Evolutionary conservation across 2,797 vertebrate species (phyloP).

Genomic region (Chelon labrosus): DNA sequence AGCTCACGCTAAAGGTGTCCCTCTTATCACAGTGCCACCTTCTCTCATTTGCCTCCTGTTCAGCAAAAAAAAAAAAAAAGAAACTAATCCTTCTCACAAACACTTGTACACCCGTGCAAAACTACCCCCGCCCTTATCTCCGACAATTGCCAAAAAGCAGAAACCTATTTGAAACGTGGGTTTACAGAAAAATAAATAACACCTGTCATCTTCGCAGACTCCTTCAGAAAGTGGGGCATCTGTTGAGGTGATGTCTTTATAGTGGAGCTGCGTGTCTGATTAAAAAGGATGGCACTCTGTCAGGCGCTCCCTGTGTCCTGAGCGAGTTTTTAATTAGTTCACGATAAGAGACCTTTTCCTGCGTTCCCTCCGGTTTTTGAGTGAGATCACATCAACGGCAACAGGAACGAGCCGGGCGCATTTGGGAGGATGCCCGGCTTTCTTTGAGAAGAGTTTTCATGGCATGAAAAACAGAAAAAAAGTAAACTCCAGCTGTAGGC

Average conservation of each 20-base stretch:
- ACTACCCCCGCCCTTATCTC: constrained; percentile 14
- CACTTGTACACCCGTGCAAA: constrained; percentile 15
- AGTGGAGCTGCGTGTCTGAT: constrained; percentile 66
- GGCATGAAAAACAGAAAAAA: constrained; percentile 7
- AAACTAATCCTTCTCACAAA: constrained; percentile 24
- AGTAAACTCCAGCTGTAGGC: constrained; percentile 33
- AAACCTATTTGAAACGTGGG: constrained; percentile 42
- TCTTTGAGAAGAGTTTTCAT: constrained; percentile 33
- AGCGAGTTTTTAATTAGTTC: constrained; percentile 78
- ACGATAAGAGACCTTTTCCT: constrained; percentile 66
- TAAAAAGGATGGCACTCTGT: constrained; percentile 69
- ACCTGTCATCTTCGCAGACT: constrained; percentile 47
- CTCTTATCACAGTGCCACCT: constrained; percentile 54
- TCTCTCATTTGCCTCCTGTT: constrained; percentile 53
- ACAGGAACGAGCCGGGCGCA: constrained; percentile 18
- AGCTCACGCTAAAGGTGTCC: constrained; percentile 36
- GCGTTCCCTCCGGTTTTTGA: constrained; percentile 49
- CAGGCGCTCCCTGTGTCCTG: constrained; percentile 62
- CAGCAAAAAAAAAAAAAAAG: not conserved
- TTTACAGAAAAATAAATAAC: constrained; percentile 48
- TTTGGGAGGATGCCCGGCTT: constrained; percentile 48
- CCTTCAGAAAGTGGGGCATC: constrained; percentile 63
- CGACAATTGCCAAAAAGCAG: constrained; percentile 22
- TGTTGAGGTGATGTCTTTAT: constrained; percentile 75
- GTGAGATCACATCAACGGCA: constrained; percentile 46